Conservation (phyloP, 2,113 vertebrate species). For the Toxotes chatareus region DNA sequence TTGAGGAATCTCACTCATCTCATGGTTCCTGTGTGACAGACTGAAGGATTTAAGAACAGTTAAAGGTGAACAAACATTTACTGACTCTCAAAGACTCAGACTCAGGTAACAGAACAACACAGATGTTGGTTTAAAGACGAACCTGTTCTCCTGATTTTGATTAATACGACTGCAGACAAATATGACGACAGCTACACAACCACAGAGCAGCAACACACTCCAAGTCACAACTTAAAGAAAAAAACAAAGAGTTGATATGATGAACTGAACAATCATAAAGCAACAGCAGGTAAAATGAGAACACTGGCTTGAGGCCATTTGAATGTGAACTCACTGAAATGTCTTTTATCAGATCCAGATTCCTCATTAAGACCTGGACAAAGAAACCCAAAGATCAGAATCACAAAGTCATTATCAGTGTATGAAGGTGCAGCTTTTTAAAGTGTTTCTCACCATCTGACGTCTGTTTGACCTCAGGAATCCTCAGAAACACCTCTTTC, state of each 20-base stretch:
- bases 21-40: neutral
- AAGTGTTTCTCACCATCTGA: conserved; percentile 30
- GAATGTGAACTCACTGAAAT: neutral
- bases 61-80: neutral
- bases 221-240: neutral
- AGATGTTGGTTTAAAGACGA: neutral
- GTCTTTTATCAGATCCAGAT: neutral
- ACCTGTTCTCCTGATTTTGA: neutral
- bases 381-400: neutral
- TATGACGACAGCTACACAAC: neutral
- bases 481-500: neutral
- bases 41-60: neutral
- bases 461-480: neutral
- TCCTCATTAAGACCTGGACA: neutral
- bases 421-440: neutral
- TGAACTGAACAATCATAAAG: neutral
- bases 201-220: neutral
- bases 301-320: neutral
- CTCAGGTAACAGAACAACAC: neutral
- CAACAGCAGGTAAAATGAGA: neutral
- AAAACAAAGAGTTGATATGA: neutral
- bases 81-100: neutral
- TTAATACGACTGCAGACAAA: too few relatives aligned
- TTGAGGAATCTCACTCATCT: neutral
- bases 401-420: neutral